Base-by-base conservation (phyloP, 2,797 vertebrate genomes). In the Acanthurus tractus region DNA sequence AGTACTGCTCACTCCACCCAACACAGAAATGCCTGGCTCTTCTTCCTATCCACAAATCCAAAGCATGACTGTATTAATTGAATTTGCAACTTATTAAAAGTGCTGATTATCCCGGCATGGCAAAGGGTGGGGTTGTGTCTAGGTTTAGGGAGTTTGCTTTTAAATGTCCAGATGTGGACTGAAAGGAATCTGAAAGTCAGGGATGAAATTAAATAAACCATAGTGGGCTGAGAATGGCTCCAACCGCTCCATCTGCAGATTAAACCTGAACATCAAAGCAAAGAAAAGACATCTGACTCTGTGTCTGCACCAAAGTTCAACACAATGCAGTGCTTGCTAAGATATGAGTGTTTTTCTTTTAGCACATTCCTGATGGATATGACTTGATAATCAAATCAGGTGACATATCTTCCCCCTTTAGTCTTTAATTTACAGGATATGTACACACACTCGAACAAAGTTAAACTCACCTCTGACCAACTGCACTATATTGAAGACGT, bases 101-200 rank as follows among this genome's bases (percentile, higher is more conserved):
- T 63, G 49, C 50, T 23, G 53, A 66, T 58, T 61, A 61, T 72
- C 13, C 29, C 8, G 6, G 20, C 40, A 14, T 23, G n/a, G 25
- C 23, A 3, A 40, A 29, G 15, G 18, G 14, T 40, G 54, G 49
- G 61, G 23, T 36, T 38, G 25, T 13, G 42, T 50, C 7, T 46
- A 5, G 18, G 44, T 29, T 34, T 34, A 2, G 40, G 25, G 18
- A 17, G 23, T 70, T 70, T 76, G 55, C 69, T 69, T 3, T n/a
- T 50, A 61, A 76, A 70, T 2, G 2, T 68, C 70, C 72, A 84
- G 74, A 82, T 86, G 78, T 78, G 79, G 49, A 54, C 49, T 20
- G 25, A 46, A 13, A n/a, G 29, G 17, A 69, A 67, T 73, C 45
- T 57, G 23, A 61, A 54, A 46, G 49, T 25, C 40, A 10, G 13